These are phyloP conservation scores for Polia nebulosa DNA, from an alignment of 2,888 invertebrate genomes.

Conservation along the genomic window DNA sequence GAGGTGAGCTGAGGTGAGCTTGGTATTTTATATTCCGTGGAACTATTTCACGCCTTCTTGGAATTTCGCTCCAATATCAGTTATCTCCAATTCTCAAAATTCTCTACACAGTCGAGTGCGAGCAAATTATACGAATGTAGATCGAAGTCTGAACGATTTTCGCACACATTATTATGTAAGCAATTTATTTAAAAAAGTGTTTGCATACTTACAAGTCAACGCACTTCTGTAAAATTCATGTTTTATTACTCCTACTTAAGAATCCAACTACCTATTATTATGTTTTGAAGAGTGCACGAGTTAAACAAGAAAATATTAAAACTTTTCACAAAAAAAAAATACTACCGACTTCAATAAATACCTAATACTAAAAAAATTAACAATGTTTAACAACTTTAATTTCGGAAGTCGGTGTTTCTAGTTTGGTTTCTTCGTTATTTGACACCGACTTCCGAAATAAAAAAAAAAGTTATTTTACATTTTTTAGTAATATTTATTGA, in stretches of 20 bases:
- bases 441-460: too few species aligned
- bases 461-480: too few species aligned
- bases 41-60: slow-evolving; percentile 74
- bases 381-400: too few species aligned
- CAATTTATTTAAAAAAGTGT: background rate
- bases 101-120: slow-evolving; percentile 66
- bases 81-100: slow-evolving; percentile 70
- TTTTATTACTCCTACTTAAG: background rate
- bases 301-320: slow-evolving; percentile 11
- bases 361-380: too few species aligned
- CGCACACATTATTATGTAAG: slow-evolving; percentile 27
- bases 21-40: slow-evolving; percentile 70
- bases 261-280: background rate
- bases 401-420: too few species aligned
- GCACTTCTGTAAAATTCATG: background rate
- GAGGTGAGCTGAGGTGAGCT: slow-evolving; percentile 52
- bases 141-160: slow-evolving; percentile 61
- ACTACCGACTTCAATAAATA: too few species aligned
- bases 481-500: too few species aligned
- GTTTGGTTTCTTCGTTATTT: too few species aligned
- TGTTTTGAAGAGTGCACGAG: background rate
- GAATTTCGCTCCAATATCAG: slow-evolving; percentile 69
- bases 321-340: too few species aligned
- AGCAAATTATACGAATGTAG: slow-evolving; percentile 69
- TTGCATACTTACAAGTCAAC: too few species aligned